A percentile compares a stretch with the other conserved stretches of the same genome.
Conservation (phyloP, 1,140 invertebrate genomes). For the Apis florea region DNA sequence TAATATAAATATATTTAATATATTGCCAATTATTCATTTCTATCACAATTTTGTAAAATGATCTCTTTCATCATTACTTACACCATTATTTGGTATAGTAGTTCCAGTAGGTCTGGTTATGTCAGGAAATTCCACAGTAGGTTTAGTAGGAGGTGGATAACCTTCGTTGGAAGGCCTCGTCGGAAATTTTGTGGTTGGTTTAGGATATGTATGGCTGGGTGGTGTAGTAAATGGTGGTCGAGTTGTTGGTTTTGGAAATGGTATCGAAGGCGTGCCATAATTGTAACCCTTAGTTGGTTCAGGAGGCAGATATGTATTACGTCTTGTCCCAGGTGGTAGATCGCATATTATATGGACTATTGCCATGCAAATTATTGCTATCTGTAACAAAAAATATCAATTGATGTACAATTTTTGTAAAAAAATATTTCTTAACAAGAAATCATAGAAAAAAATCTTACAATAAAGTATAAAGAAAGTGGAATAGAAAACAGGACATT, state of each 20-base stretch:
- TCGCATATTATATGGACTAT: constrained; percentile 73
- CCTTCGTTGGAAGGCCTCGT: constrained; percentile 51
- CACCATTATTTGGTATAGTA: constrained; percentile 47
- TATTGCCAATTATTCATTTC: no score
- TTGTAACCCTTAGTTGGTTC: constrained; percentile 83
- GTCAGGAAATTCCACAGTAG: constrained; percentile 72
- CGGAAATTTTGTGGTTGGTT: constrained; percentile 59
- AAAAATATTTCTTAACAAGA: neutral
- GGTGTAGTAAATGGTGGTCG: constrained; percentile 65
- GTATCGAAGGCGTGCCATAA: constrained; percentile 82
- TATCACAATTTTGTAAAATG: neutral
- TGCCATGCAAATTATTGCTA: constrained; percentile 76
- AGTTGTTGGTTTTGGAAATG: constrained; percentile 79
- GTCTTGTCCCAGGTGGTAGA: constrained; percentile 79
- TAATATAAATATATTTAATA: no score
- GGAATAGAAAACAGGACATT: neutral
- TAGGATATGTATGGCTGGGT: constrained; percentile 44
- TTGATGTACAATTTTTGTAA: neutral
- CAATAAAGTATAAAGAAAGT: neutral
- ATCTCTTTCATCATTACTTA: neutral
- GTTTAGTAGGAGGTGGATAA: constrained; percentile 68
- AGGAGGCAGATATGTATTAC: constrained; percentile 85
- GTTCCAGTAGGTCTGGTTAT: constrained; percentile 61
- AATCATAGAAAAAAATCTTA: no score
- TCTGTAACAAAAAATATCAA: constrained; percentile 58